Evolutionary conservation across 2,113 vertebrate species (phyloP), one percentile per base, ranked within the genome.

Genomic region (Dipodomys spectabilis): DNA sequence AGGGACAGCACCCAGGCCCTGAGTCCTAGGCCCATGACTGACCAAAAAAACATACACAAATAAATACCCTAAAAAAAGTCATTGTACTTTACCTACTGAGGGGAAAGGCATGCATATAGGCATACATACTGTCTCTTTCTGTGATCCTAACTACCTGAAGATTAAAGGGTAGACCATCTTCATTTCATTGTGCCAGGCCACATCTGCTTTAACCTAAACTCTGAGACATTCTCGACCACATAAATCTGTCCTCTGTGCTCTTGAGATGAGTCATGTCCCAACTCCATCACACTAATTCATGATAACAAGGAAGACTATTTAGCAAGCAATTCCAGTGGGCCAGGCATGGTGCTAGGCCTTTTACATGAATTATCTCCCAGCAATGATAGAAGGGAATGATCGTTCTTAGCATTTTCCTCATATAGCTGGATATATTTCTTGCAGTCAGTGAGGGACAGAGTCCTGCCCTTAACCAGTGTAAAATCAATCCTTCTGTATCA

Each of bases 361-460:
- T 93, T 78, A 53, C 81, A 91, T 82, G 57, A 96, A 94, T 91
- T 84, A 35, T 19, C 69, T 89, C 57, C 28, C 11, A 39, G 77
- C 44, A 84, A 78, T 83, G 92, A 45, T 12, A 82, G 64, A 39
- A 88, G 18, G 85, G 75, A 92, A 74, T 95, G 65, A 78, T 32
- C 81, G 79, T 60, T 39, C 65, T 91, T 28, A 86, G 25, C 16
- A 73, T 57, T 35, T 32, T 69, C 75, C 64, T 49, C 64, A 16
- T 22, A 39, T 80, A 75, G 28, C 44, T 30, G 15, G 35, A 35
- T 75, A 22, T 39, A 72, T 79, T 83, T 77, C 82, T 86, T 57
- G 28, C 12, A 88, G 39, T n/a, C 39, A 60, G 45, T 27, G 71
- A 91, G 82, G 27, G 39, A 64, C 75, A 65, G 23, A 88, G 68